Evolutionary conservation across 2,113 vertebrate genomes (phyloP).

Genomic region (Elanoides forficatus): DNA sequence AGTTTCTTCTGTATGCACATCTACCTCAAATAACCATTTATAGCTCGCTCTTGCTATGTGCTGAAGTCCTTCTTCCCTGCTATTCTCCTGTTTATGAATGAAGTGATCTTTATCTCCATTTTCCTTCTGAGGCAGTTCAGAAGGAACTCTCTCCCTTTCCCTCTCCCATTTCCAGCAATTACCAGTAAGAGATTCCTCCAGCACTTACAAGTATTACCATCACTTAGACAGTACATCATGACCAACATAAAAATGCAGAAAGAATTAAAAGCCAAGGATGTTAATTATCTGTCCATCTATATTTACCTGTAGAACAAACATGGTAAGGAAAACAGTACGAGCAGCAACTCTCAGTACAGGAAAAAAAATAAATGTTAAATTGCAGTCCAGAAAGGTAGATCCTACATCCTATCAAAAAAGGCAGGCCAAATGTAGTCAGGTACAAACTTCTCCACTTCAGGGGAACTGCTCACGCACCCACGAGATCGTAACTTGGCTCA

Average conservation of each 20-base stretch:
- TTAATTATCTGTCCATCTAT: neutral
- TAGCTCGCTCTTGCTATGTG: neutral
- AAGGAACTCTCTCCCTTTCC: neutral
- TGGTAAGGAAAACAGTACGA: neutral
- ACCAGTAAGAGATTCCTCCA: neutral
- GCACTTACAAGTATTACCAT: neutral
- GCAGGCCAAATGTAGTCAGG: neutral
- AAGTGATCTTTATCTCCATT: neutral
- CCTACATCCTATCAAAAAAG: neutral
- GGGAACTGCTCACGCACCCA: neutral
- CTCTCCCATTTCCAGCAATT: neutral
- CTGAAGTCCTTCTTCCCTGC: neutral
- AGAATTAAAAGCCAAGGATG: neutral
- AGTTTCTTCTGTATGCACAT: neutral
- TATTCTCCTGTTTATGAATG: neutral
- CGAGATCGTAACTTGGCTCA: neutral
- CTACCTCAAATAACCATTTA: neutral
- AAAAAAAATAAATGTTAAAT: neutral
- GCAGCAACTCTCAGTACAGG: accelerated
- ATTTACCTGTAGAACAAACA: neutral
- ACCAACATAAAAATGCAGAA: neutral
- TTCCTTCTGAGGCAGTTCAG: neutral
- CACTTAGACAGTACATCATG: neutral
- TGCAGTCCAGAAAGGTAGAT: neutral
- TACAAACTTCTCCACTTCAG: neutral